Evolutionary conservation across 2,888 invertebrate species (phyloP), one percentile per base, ranked within the genome.

Genomic region (Lithophane socia): DNA sequence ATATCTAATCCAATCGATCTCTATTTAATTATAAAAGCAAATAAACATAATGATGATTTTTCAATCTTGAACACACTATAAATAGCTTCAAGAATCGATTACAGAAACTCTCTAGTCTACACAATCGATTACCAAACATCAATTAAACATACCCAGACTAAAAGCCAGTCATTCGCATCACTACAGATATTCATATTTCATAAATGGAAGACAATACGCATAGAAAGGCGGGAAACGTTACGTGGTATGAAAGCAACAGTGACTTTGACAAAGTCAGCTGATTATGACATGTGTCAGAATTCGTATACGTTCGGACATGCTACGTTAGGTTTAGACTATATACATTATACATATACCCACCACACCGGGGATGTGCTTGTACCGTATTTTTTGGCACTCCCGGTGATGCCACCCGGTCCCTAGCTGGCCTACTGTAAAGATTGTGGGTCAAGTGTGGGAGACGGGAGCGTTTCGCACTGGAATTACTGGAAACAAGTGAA

Each of bases 161-260:
- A 29, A 1, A 13, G 66, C 67, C 44, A 68, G 77, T 75, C 58
- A 82, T 73, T 80, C 76, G 60, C 77, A 82, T 70, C 83, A 79
- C 82, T 82, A 72, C 47, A 58, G 29, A 70, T 29, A 73, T 83
- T 77, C 77, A 75, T 72, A 85, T 70, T 83, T 77, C 79, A 76
- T 72, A 85, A 72, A 77, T 83, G 75, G 86, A 83, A 85, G 61
- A 80, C 80, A 83, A 77, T 74, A 66, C 70, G 54, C 47, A 56
- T 80, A 77, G 77, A 86, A 80, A 80, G 80, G 86, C 86, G 86
- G 83, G 80, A 86, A 86, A 80, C 44, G 74, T 83, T 65, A 83
- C 73, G 61, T 86, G 70, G 52, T 68, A 56, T 68, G 73, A 77
- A 86, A 83, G 86, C 64, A 83, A 83, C 77, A 80, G 58, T 86